Evolutionary conservation across 2,113 vertebrate genomes (phyloP).

Genomic region (Oxyruncus cristatus): DNA sequence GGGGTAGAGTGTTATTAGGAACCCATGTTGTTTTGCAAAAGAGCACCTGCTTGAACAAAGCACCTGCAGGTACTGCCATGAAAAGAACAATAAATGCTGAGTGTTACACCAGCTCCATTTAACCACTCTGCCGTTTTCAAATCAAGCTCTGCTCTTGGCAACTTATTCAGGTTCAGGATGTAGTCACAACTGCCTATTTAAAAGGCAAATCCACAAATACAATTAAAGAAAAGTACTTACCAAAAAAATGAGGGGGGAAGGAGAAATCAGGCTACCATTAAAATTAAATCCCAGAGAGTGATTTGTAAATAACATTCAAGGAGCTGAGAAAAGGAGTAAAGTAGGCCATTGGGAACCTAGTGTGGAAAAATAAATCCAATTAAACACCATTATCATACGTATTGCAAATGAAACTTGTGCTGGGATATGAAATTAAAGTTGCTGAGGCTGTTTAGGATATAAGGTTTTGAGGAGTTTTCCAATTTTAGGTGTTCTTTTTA

Average conservation of each 20-base stretch:
- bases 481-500: not conserved
- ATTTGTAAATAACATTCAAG: conserved; percentile 78
- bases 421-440: conserved; percentile 67
- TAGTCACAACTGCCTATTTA: conserved; percentile 66
- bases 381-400: conserved; percentile 72
- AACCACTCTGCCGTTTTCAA: not conserved
- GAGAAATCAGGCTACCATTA: conserved; percentile 74
- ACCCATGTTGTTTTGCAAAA: not conserved
- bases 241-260: conserved; percentile 4
- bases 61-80: conserved; percentile 51
- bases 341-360: conserved; percentile 64
- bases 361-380: conserved; percentile 79
- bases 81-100: conserved; percentile 37
- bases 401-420: conserved; percentile 68
- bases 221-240: conserved; percentile 73
- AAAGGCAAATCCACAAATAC: conserved; percentile 77
- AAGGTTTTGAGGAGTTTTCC: conserved; percentile 27
- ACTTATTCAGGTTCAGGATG: conserved; percentile 62
- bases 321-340: conserved; percentile 70
- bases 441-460: conserved; percentile 39
- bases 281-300: conserved; percentile 78
- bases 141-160: conserved; percentile 56
- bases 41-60: conserved; percentile 38
- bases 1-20: not conserved
- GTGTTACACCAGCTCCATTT: conserved; percentile 25